Percentiles rank a stretch among this genome's conserved stretches.
Evolutionary conservation across 2,113 vertebrate species (phyloP).

Genomic region (Corydoras sp.): DNA sequence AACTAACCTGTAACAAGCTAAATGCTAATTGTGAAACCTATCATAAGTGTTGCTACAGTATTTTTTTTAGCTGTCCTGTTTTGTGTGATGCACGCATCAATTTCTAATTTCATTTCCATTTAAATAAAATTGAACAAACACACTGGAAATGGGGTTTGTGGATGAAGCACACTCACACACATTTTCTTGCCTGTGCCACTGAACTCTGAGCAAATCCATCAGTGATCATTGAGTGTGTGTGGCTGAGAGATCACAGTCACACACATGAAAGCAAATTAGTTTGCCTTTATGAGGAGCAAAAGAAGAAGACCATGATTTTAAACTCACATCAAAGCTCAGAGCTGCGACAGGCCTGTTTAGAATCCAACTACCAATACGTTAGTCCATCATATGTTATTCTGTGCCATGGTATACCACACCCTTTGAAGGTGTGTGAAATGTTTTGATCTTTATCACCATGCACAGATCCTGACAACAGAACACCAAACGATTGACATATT

Average conservation of each 20-base stretch:
- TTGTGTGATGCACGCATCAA: not conserved
- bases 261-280: conserved; percentile 47
- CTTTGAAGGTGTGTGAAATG: too few species aligned
- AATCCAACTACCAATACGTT: not conserved
- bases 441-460: too few species aligned
- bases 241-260: conserved; percentile 27
- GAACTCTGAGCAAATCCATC: conserved; percentile 31
- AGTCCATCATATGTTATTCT: conserved; percentile 1
- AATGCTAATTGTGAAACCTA: too few species aligned
- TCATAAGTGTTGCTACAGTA: too few species aligned
- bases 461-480: too few species aligned
- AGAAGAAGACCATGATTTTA: conserved; percentile 57
- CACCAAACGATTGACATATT: too few species aligned
- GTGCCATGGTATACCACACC: not conserved
- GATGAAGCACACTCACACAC: not conserved
- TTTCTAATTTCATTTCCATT: not conserved
- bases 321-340: conserved; percentile 49
- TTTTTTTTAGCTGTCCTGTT: too few species aligned
- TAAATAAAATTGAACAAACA: not conserved
- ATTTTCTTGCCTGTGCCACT: conserved; percentile 43
- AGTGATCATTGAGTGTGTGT: conserved; percentile 25
- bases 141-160: not conserved
- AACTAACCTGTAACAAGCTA: too few species aligned
- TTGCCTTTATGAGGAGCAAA: conserved; percentile 56
- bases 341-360: conserved; percentile 8